These are phyloP conservation scores for Onychomys leucogaster DNA, from an alignment of 2,797 vertebrate genomes.

Conservation along the genomic window DNA sequence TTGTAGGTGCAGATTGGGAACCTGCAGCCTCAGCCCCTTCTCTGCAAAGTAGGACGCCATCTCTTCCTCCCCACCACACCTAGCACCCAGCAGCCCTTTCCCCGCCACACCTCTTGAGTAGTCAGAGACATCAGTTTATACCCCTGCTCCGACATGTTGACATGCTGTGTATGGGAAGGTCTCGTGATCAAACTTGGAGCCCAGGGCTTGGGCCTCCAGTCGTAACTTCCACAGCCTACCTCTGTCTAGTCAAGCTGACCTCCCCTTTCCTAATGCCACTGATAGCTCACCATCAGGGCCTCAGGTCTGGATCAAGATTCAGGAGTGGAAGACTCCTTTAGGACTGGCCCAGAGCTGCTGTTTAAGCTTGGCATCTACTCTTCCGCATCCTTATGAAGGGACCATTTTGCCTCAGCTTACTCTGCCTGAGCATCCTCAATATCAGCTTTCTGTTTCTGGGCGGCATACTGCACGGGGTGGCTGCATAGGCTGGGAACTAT, in stretches of 20 bases:
- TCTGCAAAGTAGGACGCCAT: neutral
- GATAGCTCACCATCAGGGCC: neutral
- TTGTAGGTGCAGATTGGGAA: neutral
- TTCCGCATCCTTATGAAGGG: rapidly evolving
- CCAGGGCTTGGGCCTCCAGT: neutral
- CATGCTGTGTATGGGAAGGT: neutral
- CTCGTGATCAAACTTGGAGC: rapidly evolving
- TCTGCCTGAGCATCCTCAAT: rapidly evolving
- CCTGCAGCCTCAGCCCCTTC: neutral
- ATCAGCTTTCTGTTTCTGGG: neutral
- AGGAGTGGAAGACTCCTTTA: neutral
- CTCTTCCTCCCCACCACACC: rapidly evolving
- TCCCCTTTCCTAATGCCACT: neutral
- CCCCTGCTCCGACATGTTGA: no score
- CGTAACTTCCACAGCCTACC: neutral
- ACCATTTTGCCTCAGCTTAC: neutral
- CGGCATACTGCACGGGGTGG: neutral
- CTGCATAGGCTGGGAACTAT: rapidly evolving
- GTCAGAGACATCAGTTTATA: neutral
- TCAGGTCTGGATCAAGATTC: neutral
- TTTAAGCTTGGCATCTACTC: neutral
- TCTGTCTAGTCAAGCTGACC: rapidly evolving
- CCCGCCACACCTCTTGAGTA: neutral
- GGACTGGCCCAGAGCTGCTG: neutral
- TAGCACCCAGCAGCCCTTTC: rapidly evolving